A percentile compares a stretch with the other conserved stretches of the same genome.
phyloP scores from a whole-genome alignment of 1,140 invertebrate genomes.

The Drosophila eugracilis region DNA sequence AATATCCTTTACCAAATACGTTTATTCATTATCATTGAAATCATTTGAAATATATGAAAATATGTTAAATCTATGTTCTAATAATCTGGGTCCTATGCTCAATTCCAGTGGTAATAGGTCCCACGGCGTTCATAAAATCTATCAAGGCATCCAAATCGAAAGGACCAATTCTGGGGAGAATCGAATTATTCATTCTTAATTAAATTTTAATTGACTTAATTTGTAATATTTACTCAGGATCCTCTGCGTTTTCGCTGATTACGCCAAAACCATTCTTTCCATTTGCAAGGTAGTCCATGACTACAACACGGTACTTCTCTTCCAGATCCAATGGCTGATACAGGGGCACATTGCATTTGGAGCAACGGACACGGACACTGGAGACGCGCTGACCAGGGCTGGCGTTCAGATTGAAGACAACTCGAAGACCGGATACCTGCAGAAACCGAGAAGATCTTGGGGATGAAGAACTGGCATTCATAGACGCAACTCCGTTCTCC shows the following conservation, averaged over 20 bases:
- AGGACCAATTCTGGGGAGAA: slow-evolving; percentile 44
- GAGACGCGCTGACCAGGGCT: slow-evolving; percentile 86
- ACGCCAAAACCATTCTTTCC: slow-evolving; percentile 89
- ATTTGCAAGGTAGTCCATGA: slow-evolving; percentile 87
- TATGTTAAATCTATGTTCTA: not conserved
- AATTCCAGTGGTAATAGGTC: slow-evolving; percentile 63
- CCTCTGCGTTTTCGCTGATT: slow-evolving; percentile 62
- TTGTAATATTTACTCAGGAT: slow-evolving; percentile 45
- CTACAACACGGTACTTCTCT: slow-evolving; percentile 87
- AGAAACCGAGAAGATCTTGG: slow-evolving; percentile 85
- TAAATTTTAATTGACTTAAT: not conserved
- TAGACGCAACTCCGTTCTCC: slow-evolving; percentile 86
- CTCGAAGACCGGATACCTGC: slow-evolving; percentile 86
- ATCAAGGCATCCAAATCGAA: slow-evolving; percentile 73
- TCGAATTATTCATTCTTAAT: not conserved
- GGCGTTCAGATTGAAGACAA: slow-evolving; percentile 85
- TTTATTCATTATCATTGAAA: too few species aligned
- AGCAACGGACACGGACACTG: slow-evolving; percentile 87
- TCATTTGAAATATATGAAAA: too few species aligned
- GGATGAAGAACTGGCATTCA: slow-evolving; percentile 78
- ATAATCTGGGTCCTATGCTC: slow-evolving; percentile 55
- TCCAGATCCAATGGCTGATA: slow-evolving; percentile 86
- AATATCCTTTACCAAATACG: too few species aligned
- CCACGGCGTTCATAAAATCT: slow-evolving; percentile 74
- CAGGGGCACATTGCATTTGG: slow-evolving; percentile 87